Conservation (phyloP, 1,140 invertebrate genomes). For the Akabosia matsudoensis region DNA sequence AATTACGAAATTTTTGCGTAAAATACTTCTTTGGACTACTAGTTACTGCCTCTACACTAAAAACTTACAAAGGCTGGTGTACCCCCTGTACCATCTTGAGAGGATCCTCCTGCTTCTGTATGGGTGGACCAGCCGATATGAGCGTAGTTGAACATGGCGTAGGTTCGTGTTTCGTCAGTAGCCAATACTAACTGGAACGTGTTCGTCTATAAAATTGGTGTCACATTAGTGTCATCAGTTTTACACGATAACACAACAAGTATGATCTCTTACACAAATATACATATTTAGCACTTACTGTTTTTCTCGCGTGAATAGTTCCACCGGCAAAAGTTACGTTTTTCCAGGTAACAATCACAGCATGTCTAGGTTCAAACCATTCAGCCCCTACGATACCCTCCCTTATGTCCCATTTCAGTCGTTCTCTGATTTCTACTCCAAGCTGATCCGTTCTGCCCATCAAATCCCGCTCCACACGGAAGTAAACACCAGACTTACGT, state of each 20-base stretch:
- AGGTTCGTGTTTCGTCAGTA: conserved; percentile 90
- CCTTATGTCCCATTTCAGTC: conserved; percentile 82
- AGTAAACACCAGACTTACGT: conserved; percentile 61
- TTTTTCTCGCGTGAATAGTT: conserved; percentile 72
- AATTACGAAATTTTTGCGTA: conserved; percentile 38
- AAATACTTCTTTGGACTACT: background rate
- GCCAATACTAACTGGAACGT: conserved; percentile 90
- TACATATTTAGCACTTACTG: conserved; percentile 55
- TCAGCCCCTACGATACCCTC: conserved; percentile 86
- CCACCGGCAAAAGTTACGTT: conserved; percentile 89
- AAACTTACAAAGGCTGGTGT: conserved; percentile 76
- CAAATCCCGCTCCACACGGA: conserved; percentile 69
- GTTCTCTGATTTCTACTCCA: conserved; percentile 79
- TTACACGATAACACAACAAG: background rate
- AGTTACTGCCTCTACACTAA: background rate
- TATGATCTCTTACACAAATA: background rate
- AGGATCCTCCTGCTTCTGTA: conserved; percentile 85
- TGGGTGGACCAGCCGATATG: conserved; percentile 85
- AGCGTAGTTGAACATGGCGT: conserved; percentile 90
- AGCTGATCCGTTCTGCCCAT: conserved; percentile 72
- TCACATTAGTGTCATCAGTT: background rate
- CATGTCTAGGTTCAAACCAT: conserved; percentile 82
- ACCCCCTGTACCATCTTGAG: conserved; percentile 79
- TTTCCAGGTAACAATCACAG: conserved; percentile 90
- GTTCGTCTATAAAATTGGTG: conserved; percentile 67